These are phyloP conservation scores for Steatornis caripensis DNA, from an alignment of 2,113 vertebrate species.

Conservation along the genomic window DNA sequence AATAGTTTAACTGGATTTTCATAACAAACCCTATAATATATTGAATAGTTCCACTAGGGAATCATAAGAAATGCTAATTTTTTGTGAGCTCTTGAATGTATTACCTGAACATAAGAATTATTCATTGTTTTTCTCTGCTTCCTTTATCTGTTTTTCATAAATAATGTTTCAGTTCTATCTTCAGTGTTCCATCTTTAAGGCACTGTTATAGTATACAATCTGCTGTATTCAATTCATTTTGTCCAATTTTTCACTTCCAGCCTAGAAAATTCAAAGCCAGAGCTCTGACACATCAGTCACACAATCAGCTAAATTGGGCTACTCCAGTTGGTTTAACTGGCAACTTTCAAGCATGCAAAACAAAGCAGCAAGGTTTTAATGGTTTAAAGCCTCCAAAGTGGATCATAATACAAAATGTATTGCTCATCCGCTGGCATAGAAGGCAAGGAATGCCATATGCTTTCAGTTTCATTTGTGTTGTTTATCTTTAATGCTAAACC, in stretches of 20 bases:
- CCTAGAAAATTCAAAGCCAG: neutral
- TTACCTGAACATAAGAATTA: neutral
- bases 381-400: constrained; percentile 62
- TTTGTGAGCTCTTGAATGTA: neutral
- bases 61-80: neutral
- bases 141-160: neutral
- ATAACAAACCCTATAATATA: neutral
- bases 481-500: constrained; percentile 54
- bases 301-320: constrained; percentile 49
- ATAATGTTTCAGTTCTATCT: neutral
- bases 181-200: neutral
- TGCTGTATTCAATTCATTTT: neutral
- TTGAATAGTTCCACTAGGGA: neutral
- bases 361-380: constrained; percentile 62
- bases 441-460: constrained; percentile 56
- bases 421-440: constrained; percentile 52
- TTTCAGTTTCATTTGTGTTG: constrained; percentile 42
- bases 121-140: neutral
- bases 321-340: constrained; percentile 54
- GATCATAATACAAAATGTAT: constrained; percentile 60
- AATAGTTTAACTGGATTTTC: neutral
- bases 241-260: neutral
- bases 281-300: constrained; percentile 15
- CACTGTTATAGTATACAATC: neutral
- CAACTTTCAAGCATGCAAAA: constrained; percentile 29